phyloP scores from a whole-genome alignment of 35 echinoderm and acorn worm species.

The Heliocidaris erythrogramma region DNA sequence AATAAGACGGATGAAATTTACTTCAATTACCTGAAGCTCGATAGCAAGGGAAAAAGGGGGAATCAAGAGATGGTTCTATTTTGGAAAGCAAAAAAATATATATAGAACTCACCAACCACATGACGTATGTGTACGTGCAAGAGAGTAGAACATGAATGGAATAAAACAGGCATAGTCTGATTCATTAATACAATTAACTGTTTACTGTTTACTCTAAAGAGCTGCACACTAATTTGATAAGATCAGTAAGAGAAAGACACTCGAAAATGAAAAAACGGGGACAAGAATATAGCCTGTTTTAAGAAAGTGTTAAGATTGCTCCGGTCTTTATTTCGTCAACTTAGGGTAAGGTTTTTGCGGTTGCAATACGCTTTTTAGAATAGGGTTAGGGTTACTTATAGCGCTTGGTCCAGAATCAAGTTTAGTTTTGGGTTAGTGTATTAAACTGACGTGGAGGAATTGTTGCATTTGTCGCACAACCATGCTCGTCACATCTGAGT shows the following conservation, averaged over 20 bases:
- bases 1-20: background rate
- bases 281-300: too few species aligned
- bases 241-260: background rate
- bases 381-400: too few species aligned
- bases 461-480: too few species aligned
- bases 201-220: background rate
- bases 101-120: background rate
- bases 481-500: too few species aligned
- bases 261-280: background rate
- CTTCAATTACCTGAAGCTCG: background rate
- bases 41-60: background rate
- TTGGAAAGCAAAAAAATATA: background rate
- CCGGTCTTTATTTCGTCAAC: too few species aligned
- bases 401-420: too few species aligned
- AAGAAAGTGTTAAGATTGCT: too few species aligned
- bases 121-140: background rate
- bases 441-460: too few species aligned
- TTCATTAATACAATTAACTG: background rate
- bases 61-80: background rate
- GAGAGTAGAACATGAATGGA: background rate
- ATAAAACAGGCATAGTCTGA: background rate
- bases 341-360: too few species aligned
- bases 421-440: too few species aligned
- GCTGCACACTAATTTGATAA: background rate
- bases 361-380: too few species aligned